Base-by-base conservation (phyloP, 2,113 vertebrate species). In the Oreochromis spilurus region DNA sequence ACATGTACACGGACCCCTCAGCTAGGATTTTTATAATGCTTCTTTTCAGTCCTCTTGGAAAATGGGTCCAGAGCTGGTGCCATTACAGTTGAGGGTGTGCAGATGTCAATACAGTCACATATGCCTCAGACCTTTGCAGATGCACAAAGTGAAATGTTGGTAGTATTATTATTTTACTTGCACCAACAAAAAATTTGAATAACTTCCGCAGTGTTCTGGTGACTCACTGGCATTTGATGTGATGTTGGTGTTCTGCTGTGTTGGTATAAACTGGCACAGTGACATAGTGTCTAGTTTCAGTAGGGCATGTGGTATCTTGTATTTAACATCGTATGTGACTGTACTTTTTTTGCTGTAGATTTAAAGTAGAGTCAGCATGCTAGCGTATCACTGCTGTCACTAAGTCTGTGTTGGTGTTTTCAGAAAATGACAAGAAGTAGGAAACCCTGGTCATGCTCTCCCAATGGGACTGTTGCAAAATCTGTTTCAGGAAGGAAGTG, bases 401-500 rank as follows among this genome's bases (percentile, higher is more conserved):
- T 38, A 17, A 5, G n/a, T 21, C 34, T 7, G 8, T 36, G n/a
- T 26, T 24, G 8, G 14, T 77, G 21, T 7, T 21, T 9, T 45
- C n/a, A 81, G 53, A 84, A 50, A 40, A 84, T 31, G 24, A 14
- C 4, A 10, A 31, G 45, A 29, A 83, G 38, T 43, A 3, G 14
- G 31, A 83, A 78, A 60, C 62, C 13, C 8, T 52, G 58, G n/a
- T 81, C 43, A 17, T 24, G 14, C 11, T 7, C 24, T 78, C 36
- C 85, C 52, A 12, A 3, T 26, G 82, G 53, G 53, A 48, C 16
- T 21, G 31, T 26, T 84, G 50, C 84, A 82, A 26, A 79, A 83
- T 82, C 81, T 48, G 57, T 86, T 88, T 91, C 52, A 89, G 87
- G 79, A 88, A 89, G 91, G 92, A 91, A 85, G 38, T 86, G 21